These are phyloP conservation scores for Trogon surrucura DNA, from an alignment of 2,113 vertebrate species.

Conservation along the genomic window DNA sequence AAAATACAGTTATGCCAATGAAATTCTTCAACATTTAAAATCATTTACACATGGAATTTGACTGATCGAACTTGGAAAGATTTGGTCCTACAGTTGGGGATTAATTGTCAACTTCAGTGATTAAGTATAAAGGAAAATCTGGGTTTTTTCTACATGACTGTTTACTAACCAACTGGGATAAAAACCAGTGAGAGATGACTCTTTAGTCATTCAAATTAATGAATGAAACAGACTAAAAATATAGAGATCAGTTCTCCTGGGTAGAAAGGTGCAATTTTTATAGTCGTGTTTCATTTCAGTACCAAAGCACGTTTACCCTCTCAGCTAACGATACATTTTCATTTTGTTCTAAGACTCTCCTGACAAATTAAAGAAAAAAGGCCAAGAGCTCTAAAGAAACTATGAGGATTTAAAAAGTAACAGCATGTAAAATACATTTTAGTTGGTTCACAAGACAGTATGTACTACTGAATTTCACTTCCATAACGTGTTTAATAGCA, in stretches of 20 bases:
- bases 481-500: background rate
- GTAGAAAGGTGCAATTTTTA: background rate
- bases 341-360: background rate
- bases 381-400: background rate
- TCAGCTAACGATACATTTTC: background rate
- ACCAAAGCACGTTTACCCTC: background rate
- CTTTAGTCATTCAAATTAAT: slow-evolving; percentile 16
- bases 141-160: background rate
- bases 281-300: background rate
- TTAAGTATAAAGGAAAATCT: slow-evolving; percentile 2
- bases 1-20: background rate
- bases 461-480: background rate
- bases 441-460: background rate
- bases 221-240: background rate
- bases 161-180: background rate
- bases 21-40: background rate
- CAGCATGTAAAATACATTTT: background rate
- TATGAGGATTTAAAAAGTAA: background rate
- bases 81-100: background rate
- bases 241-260: background rate
- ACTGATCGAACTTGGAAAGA: background rate
- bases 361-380: background rate
- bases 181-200: background rate
- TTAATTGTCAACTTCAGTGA: background rate
- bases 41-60: background rate